Conservation (phyloP, 2,113 vertebrate genomes). For the Menura novaehollandiae region DNA sequence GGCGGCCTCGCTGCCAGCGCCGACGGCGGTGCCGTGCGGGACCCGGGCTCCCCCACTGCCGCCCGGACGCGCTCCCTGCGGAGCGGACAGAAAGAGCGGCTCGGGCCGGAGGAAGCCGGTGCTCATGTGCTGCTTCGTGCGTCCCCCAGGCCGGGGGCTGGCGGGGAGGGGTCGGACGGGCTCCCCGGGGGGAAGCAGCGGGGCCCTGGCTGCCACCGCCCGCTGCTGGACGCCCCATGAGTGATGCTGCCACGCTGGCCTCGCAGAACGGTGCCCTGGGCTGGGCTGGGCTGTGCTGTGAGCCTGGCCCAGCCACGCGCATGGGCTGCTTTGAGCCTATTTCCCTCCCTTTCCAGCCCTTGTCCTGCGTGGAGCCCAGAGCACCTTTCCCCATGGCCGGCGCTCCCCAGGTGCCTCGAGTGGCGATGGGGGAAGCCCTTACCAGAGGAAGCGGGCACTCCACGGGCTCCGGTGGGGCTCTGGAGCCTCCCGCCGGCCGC, state of each 20-base stretch:
- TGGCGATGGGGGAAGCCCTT: not conserved
- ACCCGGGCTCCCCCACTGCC: not conserved
- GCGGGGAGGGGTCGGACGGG: not conserved
- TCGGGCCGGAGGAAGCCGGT: not conserved
- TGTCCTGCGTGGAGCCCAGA: not conserved
- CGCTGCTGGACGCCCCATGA: not conserved
- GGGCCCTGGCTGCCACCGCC: too few relatives aligned
- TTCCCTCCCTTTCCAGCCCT: not conserved
- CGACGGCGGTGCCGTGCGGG: not conserved
- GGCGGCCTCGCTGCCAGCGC: not conserved
- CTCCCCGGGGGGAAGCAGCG: not conserved
- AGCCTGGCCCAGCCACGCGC: not conserved
- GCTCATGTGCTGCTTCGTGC: not conserved
- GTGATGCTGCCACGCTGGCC: not conserved
- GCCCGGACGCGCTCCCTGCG: not conserved
- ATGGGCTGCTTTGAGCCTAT: fast-evolving
- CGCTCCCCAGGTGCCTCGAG: not conserved
- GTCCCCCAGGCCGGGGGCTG: not conserved
- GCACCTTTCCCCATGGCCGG: not conserved
- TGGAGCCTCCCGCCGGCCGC: not conserved
- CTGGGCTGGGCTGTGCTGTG: not conserved
- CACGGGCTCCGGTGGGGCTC: not conserved
- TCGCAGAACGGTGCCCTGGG: not conserved
- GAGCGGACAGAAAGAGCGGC: not conserved
- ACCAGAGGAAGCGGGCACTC: not conserved